Evolutionary conservation across 2,797 vertebrate species (phyloP), one percentile per base, ranked within the genome.

Genomic region (Poeciliopsis gracilis): DNA sequence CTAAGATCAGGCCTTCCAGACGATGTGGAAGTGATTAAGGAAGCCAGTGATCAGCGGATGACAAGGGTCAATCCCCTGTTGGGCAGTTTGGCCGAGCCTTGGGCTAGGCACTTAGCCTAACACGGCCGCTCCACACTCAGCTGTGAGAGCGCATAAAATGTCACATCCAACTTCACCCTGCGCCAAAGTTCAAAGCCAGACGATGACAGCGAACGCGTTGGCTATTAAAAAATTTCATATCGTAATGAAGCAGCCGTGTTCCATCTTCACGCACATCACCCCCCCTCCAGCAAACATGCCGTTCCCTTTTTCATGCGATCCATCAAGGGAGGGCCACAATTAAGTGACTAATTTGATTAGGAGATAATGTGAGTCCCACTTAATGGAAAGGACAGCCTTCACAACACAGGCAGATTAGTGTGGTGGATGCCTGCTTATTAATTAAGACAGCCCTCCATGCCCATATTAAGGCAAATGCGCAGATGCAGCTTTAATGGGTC

Each of bases 271-370:
- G 81, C 88, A 77, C 79, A 23, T 41, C 36, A 16, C 84, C 83
- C 86, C 88, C 88, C 88, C 69, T 78, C 45, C 87, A 91, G 89
- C 91, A 86, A 90, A 87, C 87, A 90, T 51, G 38, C 45, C 79
- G 61, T 86, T 88, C 79, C 80, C 84, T 89, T 88, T 70, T 86
- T 90, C 89, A 88, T 80, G 87, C 86, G 83, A 90, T 91, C 88
- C 90, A 91, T 92, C 92, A 92, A 92, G 94, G 93, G 91, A 94
- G 91, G 92, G 87, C 89, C 88, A 92, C 94, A 95, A 96, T 94
- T 93, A 95, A 94, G 94, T 90, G 93, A 93, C 91, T 94, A 95
- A 95, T 95, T 94, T 94, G 94, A 95, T 95, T 92, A 95, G 94
- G 91, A 90, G 93, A 94, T 95, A 95, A 94, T 89, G 92, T 84